Base-by-base conservation (phyloP, 2,113 vertebrate genomes). In the Leucopsar rothschildi region DNA sequence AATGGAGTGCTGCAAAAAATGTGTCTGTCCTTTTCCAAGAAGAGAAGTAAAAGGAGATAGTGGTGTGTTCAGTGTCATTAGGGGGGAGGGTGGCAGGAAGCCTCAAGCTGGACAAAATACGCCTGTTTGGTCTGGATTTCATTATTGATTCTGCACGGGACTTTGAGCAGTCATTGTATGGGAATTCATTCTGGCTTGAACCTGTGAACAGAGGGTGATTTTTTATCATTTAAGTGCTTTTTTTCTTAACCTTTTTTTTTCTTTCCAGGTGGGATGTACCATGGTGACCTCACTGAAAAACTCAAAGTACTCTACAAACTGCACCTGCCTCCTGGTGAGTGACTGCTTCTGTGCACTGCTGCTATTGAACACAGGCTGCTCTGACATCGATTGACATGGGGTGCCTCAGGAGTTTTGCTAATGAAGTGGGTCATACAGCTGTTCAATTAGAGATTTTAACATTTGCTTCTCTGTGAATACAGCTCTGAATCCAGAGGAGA, bases 281-380 rank as follows among this genome's bases (percentile, higher is more conserved):
- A 99, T 9, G 99, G 99, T 27, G 99, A 99, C 96, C 98, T 99
- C 96, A 99, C 98, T 0, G 99, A 99, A 88, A 99, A 99, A 96
- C 98, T 99, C 65, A 99, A 99, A 96, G 97, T 99, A 15, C 98
- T 99, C 18, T 99, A 99, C 97, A 99, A 99, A 96, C 98, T 99
- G 31, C 99, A 99, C 94, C 96, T 99, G 56, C 99, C 99, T 42
- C 99, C 99, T 92, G 99, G 99, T 99, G 95, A 96, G 97, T 39
- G 28, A 37, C 22, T 45, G 70, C 29, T 91, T 61, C 57, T 59
- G 3, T 45, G 12, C 21, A 8, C 33, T 71, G 50, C 83, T 84
- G 6, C 42, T 64, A 0, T 31, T 61, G 49, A 78, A 65, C 18
- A 9, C 0, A 1, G 6, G 66, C 53, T 91, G 57, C 68, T 65